These are phyloP conservation scores for Dione juno DNA, from an alignment of 2,888 invertebrate genomes.

Conservation along the genomic window DNA sequence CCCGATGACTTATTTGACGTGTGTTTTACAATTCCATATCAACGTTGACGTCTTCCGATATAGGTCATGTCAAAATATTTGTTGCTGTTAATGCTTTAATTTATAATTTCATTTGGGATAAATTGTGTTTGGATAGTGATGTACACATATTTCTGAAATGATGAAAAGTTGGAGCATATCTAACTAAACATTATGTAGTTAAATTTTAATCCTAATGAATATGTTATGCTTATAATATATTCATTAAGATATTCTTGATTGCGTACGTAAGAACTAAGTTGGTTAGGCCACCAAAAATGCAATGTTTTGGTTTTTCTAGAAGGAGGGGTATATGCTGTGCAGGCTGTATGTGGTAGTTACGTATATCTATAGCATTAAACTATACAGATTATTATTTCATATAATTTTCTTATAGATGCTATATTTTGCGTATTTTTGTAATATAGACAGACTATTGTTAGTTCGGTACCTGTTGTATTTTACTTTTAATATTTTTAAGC, in stretches of 20 bases:
- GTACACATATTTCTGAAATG: neutral
- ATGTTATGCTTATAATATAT: too few species aligned
- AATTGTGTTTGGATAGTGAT: constrained; percentile 14
- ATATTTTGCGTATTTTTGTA: too few species aligned
- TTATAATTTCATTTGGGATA: constrained; percentile 34
- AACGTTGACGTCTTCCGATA: constrained; percentile 50
- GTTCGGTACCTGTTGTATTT: too few species aligned
- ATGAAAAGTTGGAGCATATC: neutral
- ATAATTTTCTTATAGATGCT: too few species aligned
- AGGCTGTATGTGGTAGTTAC: too few species aligned
- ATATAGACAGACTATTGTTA: too few species aligned
- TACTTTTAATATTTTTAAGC: too few species aligned
- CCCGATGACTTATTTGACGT: constrained; percentile 83
- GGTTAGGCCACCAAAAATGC: neutral
- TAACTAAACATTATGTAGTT: neutral
- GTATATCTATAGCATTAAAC: too few species aligned
- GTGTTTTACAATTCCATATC: constrained; percentile 63
- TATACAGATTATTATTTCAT: too few species aligned
- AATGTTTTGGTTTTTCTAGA: neutral
- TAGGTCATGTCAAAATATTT: constrained; percentile 52
- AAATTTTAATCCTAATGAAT: neutral
- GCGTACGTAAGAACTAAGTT: neutral
- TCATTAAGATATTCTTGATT: too few species aligned
- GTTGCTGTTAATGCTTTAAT: constrained; percentile 41
- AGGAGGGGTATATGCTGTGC: neutral